Base-by-base conservation (phyloP, 2,797 vertebrate genomes). In the Picus viridis region DNA sequence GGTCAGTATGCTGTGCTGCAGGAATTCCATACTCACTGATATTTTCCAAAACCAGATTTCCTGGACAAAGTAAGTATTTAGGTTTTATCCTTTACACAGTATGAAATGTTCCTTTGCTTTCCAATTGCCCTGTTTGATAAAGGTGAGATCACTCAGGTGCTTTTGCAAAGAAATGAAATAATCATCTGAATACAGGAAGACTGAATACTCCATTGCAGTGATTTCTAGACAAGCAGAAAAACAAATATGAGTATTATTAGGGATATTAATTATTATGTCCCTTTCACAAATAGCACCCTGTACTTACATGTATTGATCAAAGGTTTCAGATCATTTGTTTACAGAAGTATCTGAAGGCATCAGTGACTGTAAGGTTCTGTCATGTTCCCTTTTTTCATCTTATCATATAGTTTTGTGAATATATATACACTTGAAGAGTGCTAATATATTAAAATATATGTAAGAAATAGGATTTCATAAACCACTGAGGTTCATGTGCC, bases 231-330 rank as follows among this genome's bases (percentile, higher is more conserved):
- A 81, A 89, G 11, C 49, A 58, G 18, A 95, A 58, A 91, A 88
- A 91, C 59, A 83, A 16, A 76, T 59, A 86, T 47, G 62, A 43
- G 64, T 92, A 77, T 53, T 92, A 43, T 73, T 71, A 91, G 19
- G 54, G 17, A 54, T 92, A 93, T 91, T 94, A 96, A 92, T 92
- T 95, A 74, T 88, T 58, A 19, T 81, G 64, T 57, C 47, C 75
- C 43, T 95, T 93, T 93, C 65, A 87, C 47, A 62, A 47, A 65
- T 36, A 69, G 2, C 18, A 84, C 32, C 23, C 73, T 63, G 58
- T 80, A 68, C 20, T 81, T 94, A 72, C 3, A 17, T 53, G 5
- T 81, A 92, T 80, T 78, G 70, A 84, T 90, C 9, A 81, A 75
- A 64, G 23, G 7, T 43, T 83, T 86, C 6, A 24, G 47, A 72